Conservation (phyloP, 1,140 invertebrate genomes). For the Trialeurodes vaporariorum region DNA sequence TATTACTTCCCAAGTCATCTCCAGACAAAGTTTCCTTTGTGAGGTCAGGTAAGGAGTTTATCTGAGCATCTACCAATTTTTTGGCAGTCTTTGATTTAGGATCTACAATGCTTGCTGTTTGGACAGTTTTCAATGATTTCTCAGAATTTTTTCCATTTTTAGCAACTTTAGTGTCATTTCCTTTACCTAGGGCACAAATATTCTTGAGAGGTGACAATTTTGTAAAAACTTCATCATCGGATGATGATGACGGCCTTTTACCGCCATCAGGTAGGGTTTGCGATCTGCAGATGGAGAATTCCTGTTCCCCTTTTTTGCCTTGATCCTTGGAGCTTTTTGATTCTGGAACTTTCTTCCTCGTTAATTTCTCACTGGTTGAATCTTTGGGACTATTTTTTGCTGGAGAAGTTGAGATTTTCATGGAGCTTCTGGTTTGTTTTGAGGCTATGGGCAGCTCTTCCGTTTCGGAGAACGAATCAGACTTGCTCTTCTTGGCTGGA, state of each 20-base stretch:
- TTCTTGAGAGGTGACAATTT: slow-evolving; percentile 4
- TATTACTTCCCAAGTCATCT: no score
- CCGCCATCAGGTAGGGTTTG: not conserved
- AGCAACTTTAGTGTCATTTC: not conserved
- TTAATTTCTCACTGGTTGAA: slow-evolving; percentile 4
- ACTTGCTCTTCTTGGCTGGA: slow-evolving; percentile 7
- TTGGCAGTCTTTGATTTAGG: no score
- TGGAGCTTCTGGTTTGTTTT: slow-evolving; percentile 10
- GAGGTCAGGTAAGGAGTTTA: no score
- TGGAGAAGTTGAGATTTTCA: slow-evolving; percentile 6
- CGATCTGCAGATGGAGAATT: not conserved
- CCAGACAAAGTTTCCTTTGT: no score
- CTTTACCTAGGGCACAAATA: not conserved
- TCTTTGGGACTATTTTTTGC: slow-evolving; percentile 10
- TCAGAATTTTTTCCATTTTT: slow-evolving; percentile 4
- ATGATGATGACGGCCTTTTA: not conserved
- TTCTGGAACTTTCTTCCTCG: slow-evolving; percentile 14
- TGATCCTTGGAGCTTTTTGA: slow-evolving; percentile 3
- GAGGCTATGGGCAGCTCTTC: slow-evolving; percentile 3
- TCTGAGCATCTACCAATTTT: no score
- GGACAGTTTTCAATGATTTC: not conserved
- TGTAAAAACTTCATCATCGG: not conserved
- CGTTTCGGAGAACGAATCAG: not conserved
- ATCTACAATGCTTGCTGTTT: not conserved
- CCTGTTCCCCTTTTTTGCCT: not conserved